Evolutionary conservation across 2,888 invertebrate species (phyloP).

Genomic region (Drosophila fulvimacula): DNA sequence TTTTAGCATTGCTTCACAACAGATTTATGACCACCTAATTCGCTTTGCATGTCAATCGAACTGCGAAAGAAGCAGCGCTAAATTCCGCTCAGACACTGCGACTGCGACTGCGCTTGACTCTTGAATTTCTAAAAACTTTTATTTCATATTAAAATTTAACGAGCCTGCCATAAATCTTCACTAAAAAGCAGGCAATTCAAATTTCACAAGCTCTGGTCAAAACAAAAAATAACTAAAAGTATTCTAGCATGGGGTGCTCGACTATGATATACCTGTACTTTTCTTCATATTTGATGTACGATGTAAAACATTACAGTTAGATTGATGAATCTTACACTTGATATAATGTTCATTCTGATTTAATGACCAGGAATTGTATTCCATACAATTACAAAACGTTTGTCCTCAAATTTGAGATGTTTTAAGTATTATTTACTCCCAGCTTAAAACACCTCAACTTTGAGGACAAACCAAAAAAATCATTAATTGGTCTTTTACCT

Average conservation of each 20-base stretch:
- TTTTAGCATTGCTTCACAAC: constrained; percentile 7
- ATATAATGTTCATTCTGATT: too few relatives aligned
- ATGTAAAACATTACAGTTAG: not conserved
- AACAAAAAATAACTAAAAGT: not conserved
- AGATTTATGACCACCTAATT: constrained; percentile 72
- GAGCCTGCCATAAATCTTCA: constrained; percentile 83
- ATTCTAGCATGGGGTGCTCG: not conserved
- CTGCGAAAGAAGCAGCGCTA: constrained; percentile 9
- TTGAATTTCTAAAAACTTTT: constrained; percentile 72
- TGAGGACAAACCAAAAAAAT: too few relatives aligned
- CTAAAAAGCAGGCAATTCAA: constrained; percentile 83
- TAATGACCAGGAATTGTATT: too few relatives aligned
- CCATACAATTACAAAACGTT: too few relatives aligned
- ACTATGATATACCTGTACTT: constrained; percentile 1
- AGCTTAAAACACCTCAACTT: too few relatives aligned
- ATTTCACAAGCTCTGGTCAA: constrained; percentile 68
- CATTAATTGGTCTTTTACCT: too few relatives aligned
- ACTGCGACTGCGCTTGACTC: constrained; percentile 17
- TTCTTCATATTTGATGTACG: not conserved
- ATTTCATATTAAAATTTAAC: constrained; percentile 84
- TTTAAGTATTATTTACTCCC: too few relatives aligned
- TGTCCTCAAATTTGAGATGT: too few relatives aligned
- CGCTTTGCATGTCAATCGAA: constrained; percentile 78
- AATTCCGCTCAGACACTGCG: constrained; percentile 10
- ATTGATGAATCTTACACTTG: not conserved